Evolutionary conservation across 2,113 vertebrate genomes (phyloP), one percentile per base, ranked within the genome.

Genomic region (Casuarius casuarius): DNA sequence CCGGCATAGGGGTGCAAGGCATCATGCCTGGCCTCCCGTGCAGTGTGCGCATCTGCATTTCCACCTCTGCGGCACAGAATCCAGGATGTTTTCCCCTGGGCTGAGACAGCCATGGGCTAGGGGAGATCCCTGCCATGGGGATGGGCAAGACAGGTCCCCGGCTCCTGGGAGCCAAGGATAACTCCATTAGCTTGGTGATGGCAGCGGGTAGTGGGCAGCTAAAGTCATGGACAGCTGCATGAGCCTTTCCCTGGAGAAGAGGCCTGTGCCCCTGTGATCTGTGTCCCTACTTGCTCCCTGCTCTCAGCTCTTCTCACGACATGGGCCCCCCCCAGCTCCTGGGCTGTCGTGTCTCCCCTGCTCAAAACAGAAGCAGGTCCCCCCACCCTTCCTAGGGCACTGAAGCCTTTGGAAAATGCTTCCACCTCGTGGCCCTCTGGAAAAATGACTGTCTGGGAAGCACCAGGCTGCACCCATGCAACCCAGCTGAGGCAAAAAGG

Each of bases 391-490:
- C 48, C 25, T 3, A 18, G 22, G 26, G 7, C 61, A 21, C 4
- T 4, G 42, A 25, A 29, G 84, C 9, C 77, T 91, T 92, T 83
- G 95, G 92, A 78, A 90, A 92, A 96, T 94, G 94, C 95, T 90
- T 87, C 95, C 97, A 95, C 82, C 97, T 91, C 78, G 95, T 62
- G 97, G 96, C 16, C 8, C 54, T 74, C 26, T 3, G 91, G 9
- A 83, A 89, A 61, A 87, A 25, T 6, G 74, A 4, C 78, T 5
- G 75, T 10, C 40, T 17, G 84, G 48, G 77, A 74, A 15, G 13
- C 7, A 51, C 74, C 62, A 29, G n/a, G 51, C 31, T n/a, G 88
- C 22, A 23, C 13, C 56, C 7, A 0, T 1, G 1, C 7, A 16
- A 0, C 25, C 7, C 75, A 1, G 52, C 21, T 3, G 54, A 26